Percentiles rank a stretch among this genome's conserved stretches.
phyloP scores from a whole-genome alignment of 2,888 invertebrate genomes.

The Tenodera sinensis region DNA sequence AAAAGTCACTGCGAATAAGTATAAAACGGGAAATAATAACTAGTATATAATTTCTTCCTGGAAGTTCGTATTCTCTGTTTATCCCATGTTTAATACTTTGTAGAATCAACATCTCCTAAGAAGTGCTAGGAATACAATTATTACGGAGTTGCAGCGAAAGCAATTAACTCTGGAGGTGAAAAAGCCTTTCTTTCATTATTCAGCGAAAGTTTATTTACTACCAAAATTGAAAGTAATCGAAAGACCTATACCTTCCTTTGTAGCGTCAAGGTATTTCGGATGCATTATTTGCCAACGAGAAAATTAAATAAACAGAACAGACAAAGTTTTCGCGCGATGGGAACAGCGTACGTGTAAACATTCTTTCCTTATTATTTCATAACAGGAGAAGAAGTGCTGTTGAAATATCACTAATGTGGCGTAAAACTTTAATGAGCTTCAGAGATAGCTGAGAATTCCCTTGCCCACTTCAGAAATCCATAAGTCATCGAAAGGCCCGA shows the following conservation, averaged over 20 bases:
- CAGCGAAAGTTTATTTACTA: neutral
- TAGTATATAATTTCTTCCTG: too few relatives aligned
- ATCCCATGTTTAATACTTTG: too few relatives aligned
- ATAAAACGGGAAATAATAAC: too few relatives aligned
- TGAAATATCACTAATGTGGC: neutral
- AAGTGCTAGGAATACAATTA: neutral
- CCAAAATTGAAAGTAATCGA: neutral
- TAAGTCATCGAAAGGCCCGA: neutral
- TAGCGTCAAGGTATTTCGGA: neutral
- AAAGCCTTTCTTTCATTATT: neutral
- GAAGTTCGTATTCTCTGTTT: too few relatives aligned
- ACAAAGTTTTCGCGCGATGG: neutral
- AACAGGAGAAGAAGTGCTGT: neutral
- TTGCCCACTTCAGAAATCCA: neutral
- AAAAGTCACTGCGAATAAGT: too few relatives aligned
- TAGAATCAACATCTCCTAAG: too few relatives aligned
- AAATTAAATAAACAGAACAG: neutral
- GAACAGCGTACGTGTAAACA: neutral
- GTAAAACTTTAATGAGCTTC: neutral
- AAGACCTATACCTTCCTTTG: neutral
- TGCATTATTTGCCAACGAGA: neutral
- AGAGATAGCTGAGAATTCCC: neutral
- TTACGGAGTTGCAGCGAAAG: too few relatives aligned
- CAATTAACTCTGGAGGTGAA: too few relatives aligned
- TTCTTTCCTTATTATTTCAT: neutral